Base-by-base conservation (phyloP, 2,888 invertebrate species). In the Lamellibrachia satsuma region DNA sequence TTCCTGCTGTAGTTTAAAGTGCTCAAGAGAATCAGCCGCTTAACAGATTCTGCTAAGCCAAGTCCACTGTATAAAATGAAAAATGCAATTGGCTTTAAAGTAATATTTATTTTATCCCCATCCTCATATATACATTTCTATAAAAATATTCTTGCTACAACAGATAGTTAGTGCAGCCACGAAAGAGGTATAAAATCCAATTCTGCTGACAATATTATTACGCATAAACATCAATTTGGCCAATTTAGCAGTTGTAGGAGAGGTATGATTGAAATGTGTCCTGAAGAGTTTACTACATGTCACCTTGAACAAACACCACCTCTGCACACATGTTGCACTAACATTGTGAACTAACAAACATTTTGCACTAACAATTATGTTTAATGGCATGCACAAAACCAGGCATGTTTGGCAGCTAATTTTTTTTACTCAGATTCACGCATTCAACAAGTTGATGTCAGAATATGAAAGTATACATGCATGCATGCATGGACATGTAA, bases 101-200 rank as follows among this genome's bases (percentile, higher is more conserved):
- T 22, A 75, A 75, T n/a, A 75, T 75, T 75, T 75, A 15, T 9
- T 75, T 75, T 22, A 75, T 75, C 75, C 75, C 75, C 2, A 15
- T 75, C n/a, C 75, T 75, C 75, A 75, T 75, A 75, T 75, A 75
- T 75, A 75, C 75, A 75, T 75, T 75, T 75, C 75, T 75, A 75
- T n/a, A 75, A 75, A 75, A 75, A 75, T 75, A 75, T 15, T 75
- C 9, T 55, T 55, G 55, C 3, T 55, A 55, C 3, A 75, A 22
- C 75, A 11, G 22, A 15, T n/a, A 75, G 39, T 39, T 39, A 1
- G 39, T 39, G 39, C 39, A 75, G n/a, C 75, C 75, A 75, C n/a
- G 75, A 22, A 22, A 75, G 39, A 39, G 39, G 39, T 39, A 39
- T 39, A 39, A 39, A 39, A 39, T 39, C 15, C 55, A 7, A 75